phyloP scores from a whole-genome alignment of 2,888 invertebrate genomes.

The Hesperia comma region DNA sequence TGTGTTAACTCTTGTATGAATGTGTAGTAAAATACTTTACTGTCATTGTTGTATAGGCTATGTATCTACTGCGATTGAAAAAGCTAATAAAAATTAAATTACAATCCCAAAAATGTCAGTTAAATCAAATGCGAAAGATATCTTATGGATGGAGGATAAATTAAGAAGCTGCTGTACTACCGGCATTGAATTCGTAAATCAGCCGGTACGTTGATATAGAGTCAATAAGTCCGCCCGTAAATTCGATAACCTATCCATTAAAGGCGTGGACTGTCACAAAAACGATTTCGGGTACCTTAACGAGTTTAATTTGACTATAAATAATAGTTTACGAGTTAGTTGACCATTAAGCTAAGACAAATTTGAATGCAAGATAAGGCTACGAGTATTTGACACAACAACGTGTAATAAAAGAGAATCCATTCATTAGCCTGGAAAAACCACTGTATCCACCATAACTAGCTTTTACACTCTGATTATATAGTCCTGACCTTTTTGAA shows the following conservation, averaged over 20 bases:
- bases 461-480: too few species aligned
- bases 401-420: too few species aligned
- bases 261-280: slow-evolving; percentile 16
- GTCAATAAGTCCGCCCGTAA: slow-evolving; percentile 7
- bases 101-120: too few species aligned
- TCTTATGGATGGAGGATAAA: neutral
- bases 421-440: too few species aligned
- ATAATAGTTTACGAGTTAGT: slow-evolving; percentile 3
- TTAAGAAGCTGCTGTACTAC: neutral
- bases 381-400: too few species aligned
- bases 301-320: slow-evolving; percentile 16
- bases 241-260: slow-evolving; percentile 17
- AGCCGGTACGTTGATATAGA: slow-evolving; percentile 7
- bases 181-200: slow-evolving; percentile 12
- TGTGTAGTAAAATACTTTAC: too few species aligned
- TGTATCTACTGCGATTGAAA: too few species aligned
- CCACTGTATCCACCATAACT: too few species aligned
- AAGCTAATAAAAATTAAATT: too few species aligned
- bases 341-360: neutral
- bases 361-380: neutral
- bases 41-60: too few species aligned
- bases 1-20: too few species aligned
- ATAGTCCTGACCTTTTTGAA: too few species aligned
- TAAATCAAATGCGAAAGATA: neutral
- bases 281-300: slow-evolving; percentile 3